Evolutionary conservation across 2,113 vertebrate species (phyloP), one percentile per base, ranked within the genome.

Genomic region (Felis chaus): DNA sequence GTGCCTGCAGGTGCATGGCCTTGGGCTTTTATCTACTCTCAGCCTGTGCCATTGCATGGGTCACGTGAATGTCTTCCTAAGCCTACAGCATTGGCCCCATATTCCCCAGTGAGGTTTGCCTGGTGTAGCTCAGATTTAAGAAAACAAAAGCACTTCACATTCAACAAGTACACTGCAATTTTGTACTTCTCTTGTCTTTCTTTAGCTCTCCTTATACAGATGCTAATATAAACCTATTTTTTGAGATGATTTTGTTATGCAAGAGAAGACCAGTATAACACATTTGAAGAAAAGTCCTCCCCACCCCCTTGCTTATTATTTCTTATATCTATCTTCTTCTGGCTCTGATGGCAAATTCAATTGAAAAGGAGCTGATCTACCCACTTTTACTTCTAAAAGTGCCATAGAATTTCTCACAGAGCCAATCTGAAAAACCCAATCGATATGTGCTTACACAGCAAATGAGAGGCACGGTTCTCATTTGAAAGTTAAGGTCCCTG

Each of bases 291-390:
- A 66, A 73, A 97, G 15, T 87, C 63, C 69, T 74, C 0, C 84
- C 91, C 84, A 88, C 86, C 19, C 61, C 3, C 19, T 33, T 73
- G 7, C 86, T 95, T 92, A n/a, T 89, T 95, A 68, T 45, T 89
- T 41, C 82, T 92, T 94, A 87, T 94, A 12, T 95, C 19, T 94
- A 12, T 95, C 19, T 98, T 97, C 71, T 78, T 97, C 95, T 69
- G 88, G 21, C 80, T 97, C 45, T 89, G 45, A 53, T 82, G 81
- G 91, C 80, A 96, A 97, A 92, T 96, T 95, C 93, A 89, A 16
- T 83, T 57, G 27, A 89, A 91, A 97, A 97, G 94, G 91, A 95
- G n/a, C 73, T 63, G 71, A 89, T 80, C 53, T 96, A 78, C 83
- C 86, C 0, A 0, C 25, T 92, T 90, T 93, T 92, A 29, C 15